Conservation (phyloP, 2,888 invertebrate genomes). For the Dexiosoma caninum region DNA sequence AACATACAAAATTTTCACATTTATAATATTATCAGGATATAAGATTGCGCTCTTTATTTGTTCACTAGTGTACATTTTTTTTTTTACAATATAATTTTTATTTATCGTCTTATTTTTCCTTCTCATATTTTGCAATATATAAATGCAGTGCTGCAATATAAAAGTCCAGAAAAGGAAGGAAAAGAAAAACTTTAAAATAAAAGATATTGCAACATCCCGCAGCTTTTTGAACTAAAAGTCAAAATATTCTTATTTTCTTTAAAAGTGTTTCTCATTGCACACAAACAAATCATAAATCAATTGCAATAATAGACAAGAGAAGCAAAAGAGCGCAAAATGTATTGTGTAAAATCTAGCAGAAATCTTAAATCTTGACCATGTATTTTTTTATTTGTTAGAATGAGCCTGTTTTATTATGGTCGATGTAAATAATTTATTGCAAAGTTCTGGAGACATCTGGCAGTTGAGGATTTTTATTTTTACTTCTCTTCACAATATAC, state of each 20-base stretch:
- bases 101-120: slow-evolving; percentile 15
- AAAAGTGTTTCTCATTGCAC: slow-evolving; percentile 32
- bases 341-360: slow-evolving; percentile 21
- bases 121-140: slow-evolving; percentile 3
- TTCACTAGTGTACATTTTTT: not conserved
- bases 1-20: no score
- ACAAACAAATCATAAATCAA: slow-evolving; percentile 54
- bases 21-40: no score
- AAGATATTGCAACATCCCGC: slow-evolving; percentile 54
- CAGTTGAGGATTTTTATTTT: not conserved
- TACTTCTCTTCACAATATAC: no score
- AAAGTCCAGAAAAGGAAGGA: not conserved
- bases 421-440: slow-evolving; percentile 26
- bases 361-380: slow-evolving; percentile 46
- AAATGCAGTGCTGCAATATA: not conserved
- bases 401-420: not conserved
- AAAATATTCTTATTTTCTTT: slow-evolving; percentile 48
- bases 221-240: slow-evolving; percentile 59
- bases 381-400: slow-evolving; percentile 7
- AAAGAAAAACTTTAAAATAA: not conserved
- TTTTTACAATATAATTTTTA: not conserved
- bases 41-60: not conserved
- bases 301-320: slow-evolving; percentile 1
- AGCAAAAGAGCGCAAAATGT: not conserved
- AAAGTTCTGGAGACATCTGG: not conserved